phyloP scores from a whole-genome alignment of 1,140 invertebrate genomes.

The Ericerus pela region DNA sequence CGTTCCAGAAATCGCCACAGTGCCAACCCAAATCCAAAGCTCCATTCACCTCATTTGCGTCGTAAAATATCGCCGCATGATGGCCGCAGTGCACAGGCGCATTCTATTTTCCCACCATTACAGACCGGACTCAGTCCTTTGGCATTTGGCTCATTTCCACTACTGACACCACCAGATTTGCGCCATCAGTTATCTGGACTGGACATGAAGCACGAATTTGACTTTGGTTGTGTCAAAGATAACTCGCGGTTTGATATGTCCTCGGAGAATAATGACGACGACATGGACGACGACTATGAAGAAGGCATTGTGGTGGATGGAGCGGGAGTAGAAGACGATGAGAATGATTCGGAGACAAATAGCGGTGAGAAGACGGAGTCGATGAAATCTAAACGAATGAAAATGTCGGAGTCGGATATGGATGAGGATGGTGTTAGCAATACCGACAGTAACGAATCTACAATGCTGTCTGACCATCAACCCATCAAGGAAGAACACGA shows the following conservation, averaged over 20 bases:
- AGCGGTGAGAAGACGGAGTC: slow-evolving; percentile 46
- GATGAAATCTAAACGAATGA: slow-evolving; percentile 47
- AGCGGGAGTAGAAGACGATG: slow-evolving; percentile 47
- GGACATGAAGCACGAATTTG: slow-evolving; percentile 51
- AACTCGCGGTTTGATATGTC: slow-evolving; percentile 6
- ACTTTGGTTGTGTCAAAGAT: slow-evolving; percentile 36
- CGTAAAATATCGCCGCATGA: slow-evolving; percentile 87
- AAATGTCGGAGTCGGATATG: slow-evolving; percentile 42
- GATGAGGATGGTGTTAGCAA: slow-evolving; percentile 50
- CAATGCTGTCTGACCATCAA: slow-evolving; percentile 38
- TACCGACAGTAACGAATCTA: slow-evolving; percentile 55
- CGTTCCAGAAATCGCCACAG: slow-evolving; percentile 90
- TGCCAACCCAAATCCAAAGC: slow-evolving; percentile 95
- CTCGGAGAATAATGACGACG: slow-evolving; percentile 32
- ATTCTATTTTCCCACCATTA: slow-evolving; percentile 58
- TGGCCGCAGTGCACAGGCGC: slow-evolving; percentile 70
- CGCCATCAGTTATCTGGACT: slow-evolving; percentile 43
- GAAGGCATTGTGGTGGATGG: slow-evolving; percentile 46
- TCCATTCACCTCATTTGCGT: slow-evolving; percentile 85
- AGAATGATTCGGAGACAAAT: slow-evolving; percentile 33
- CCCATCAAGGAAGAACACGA: slow-evolving; percentile 37
- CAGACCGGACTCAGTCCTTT: slow-evolving; percentile 47
- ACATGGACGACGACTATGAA: slow-evolving; percentile 39
- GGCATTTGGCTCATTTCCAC: slow-evolving; percentile 57
- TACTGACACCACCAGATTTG: slow-evolving; percentile 54